Evolutionary conservation across 2,113 vertebrate genomes (phyloP).

Genomic region (Opisthocomus hoazin): DNA sequence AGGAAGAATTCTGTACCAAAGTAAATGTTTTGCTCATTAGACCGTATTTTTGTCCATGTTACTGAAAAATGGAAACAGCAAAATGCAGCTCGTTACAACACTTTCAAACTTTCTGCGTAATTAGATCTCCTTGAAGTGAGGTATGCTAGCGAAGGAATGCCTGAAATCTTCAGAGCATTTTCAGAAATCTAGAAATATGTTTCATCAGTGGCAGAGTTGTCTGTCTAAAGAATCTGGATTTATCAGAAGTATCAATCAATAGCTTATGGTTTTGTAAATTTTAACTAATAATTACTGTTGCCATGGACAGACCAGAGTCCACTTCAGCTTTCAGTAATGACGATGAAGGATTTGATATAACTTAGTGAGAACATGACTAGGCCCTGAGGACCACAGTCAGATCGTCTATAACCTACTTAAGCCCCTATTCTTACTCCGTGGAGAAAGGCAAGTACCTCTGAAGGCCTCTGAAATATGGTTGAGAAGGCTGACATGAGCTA

Average conservation of each 20-base stretch:
- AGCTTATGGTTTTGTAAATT: background rate
- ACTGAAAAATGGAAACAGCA: background rate
- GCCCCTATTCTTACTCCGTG: background rate
- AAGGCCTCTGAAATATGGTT: background rate
- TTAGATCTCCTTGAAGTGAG: background rate
- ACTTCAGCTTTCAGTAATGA: background rate
- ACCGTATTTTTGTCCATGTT: background rate
- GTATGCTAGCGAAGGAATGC: background rate
- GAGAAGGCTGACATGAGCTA: background rate
- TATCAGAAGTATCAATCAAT: background rate
- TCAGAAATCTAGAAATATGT: background rate
- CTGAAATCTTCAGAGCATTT: background rate
- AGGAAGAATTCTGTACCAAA: background rate
- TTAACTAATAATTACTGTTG: background rate
- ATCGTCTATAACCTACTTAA: background rate
- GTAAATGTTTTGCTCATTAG: slow-evolving; percentile 32
- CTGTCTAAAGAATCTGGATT: background rate
- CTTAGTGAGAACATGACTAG: background rate
- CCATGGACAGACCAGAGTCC: background rate
- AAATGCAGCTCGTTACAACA: background rate
- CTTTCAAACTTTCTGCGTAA: background rate
- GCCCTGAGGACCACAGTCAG: background rate
- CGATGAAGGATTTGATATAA: background rate
- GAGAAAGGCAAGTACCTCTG: background rate
- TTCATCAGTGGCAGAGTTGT: background rate